phyloP scores from a whole-genome alignment of 2,888 invertebrate genomes.

The Gryllus longicercus region DNA sequence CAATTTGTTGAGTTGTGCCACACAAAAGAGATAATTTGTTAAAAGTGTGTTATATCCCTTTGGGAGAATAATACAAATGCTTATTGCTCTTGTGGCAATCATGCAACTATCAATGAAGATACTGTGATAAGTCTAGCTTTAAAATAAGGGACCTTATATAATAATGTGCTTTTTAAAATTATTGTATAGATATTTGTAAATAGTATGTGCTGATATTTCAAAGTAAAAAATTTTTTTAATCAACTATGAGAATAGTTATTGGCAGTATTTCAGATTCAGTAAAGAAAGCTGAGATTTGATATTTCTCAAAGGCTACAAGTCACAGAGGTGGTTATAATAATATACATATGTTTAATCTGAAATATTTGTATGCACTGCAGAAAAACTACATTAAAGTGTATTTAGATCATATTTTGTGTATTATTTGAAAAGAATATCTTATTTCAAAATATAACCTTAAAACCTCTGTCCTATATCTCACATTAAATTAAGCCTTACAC shows the following conservation, averaged over 20 bases:
- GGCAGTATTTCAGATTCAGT: not conserved
- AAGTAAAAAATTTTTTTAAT: not conserved
- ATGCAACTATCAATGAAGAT: not conserved
- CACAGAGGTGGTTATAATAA: not conserved
- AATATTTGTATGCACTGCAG: not conserved
- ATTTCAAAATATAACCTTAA: no score
- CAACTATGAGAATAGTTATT: not conserved
- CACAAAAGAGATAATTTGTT: no score
- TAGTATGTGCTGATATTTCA: not conserved
- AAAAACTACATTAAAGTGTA: not conserved
- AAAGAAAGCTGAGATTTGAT: not conserved
- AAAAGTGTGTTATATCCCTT: no score
- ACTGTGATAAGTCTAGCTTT: conserved; percentile 7
- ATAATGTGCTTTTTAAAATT: conserved; percentile 8
- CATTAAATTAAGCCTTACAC: no score
- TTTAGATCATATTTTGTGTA: no score
- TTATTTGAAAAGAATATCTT: no score
- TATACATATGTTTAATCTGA: not conserved
- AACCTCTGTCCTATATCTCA: no score
- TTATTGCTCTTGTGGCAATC: not conserved
- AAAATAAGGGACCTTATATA: conserved; percentile 17
- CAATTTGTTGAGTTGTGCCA: no score
- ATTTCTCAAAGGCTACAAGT: not conserved
- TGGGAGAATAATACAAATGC: no score
- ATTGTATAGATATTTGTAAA: not conserved